Evolutionary conservation across 1,140 invertebrate genomes (phyloP), one percentile per base, ranked within the genome.

Genomic region (Andricus grossulariae): DNA sequence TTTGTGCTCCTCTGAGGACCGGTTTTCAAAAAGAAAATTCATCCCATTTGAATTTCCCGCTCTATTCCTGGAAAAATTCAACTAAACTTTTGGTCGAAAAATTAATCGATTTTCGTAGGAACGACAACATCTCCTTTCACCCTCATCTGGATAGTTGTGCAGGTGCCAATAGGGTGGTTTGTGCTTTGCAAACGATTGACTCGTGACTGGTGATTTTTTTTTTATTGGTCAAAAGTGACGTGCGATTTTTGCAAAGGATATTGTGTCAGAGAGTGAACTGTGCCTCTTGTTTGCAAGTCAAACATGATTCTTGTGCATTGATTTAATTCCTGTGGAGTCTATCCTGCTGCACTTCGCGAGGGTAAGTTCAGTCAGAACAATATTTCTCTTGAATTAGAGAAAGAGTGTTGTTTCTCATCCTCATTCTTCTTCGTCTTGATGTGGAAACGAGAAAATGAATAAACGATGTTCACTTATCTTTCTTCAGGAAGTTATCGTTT

Each of bases 231-330:
- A 45, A 10, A 45, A 45, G 73, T 75, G 73, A 70, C 55, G 73
- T 75, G 50, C 50, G 55, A 51, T n/a, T 32, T 66, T 71, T 77
- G 72, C 13, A 12, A 25, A 60, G 6, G 2, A 39, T 74, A 19
- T 66, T n/a, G 72, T 73, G 50, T 49, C 49, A 72, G 45, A 72
- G 18, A 54, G 50, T 50, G 70, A 50, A 71, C 60, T 49, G 4
- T 88, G 86, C 83, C 82, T 73, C 71, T 82, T 83, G 77, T 88
- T 86, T 83, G 82, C 83, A 76, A 73, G 75, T 79, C 85, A 86
- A 89, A 89, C 83, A 83, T 83, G 78, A 79, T 77, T 82, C 73
- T 72, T 83, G 84, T 84, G 87, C 83, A 85, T 86, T 87, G 84
- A 89, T 79, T 79, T 70, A 51, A 52, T 78, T 76, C 45, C 74